These are phyloP conservation scores for Labeo catla DNA, from an alignment of 2,113 vertebrate genomes.

Conservation along the genomic window DNA sequence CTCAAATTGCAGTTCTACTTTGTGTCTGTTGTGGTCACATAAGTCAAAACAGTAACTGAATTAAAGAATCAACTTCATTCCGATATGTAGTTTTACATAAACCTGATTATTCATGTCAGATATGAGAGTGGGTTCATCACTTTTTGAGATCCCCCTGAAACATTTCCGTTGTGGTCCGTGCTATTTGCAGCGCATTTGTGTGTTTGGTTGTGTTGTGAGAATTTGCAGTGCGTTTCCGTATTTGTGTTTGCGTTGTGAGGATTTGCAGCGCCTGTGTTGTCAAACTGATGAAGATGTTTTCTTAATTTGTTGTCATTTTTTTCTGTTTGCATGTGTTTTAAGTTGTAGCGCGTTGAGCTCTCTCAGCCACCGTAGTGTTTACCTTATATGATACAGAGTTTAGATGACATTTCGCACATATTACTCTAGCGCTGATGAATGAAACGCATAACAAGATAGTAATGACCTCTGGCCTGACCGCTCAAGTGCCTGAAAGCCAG, in stretches of 20 bases:
- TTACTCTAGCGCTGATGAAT: not conserved
- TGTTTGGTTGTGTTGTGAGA: too few species aligned
- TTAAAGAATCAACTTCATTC: not conserved
- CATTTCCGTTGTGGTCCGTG: too few species aligned
- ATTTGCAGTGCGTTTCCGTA: too few species aligned
- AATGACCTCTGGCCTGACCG: not conserved
- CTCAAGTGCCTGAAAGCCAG: not conserved
- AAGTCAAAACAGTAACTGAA: not conserved
- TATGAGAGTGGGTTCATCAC: not conserved
- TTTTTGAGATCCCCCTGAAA: too few species aligned
- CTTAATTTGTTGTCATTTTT: too few species aligned
- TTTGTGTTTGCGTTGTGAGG: too few species aligned
- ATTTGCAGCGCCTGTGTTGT: too few species aligned
- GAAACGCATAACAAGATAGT: not conserved
- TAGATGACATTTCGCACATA: not conserved
- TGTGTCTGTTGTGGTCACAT: not conserved
- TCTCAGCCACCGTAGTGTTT: too few species aligned
- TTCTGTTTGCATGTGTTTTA: too few species aligned
- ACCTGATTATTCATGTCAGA: not conserved
- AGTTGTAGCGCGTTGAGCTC: too few species aligned
- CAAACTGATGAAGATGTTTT: too few species aligned
- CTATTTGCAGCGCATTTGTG: too few species aligned
- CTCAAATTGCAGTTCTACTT: not conserved
- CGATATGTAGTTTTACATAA: not conserved
- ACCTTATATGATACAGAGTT: not conserved